Conservation (phyloP, 2,113 vertebrate species). For the Dromiciops gliroides region DNA sequence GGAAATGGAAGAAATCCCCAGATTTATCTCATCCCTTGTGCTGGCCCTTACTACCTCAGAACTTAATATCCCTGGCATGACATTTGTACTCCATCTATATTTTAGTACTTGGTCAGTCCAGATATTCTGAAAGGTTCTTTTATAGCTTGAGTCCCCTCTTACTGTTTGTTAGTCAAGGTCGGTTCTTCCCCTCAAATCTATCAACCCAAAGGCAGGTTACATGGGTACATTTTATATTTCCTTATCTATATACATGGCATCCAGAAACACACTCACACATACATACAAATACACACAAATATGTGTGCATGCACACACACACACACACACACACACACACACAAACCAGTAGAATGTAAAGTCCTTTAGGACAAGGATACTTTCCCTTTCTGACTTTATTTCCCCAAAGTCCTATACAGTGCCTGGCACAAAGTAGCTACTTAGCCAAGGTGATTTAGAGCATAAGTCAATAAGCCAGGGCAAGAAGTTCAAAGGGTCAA, state of each 20-base stretch:
- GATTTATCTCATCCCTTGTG: background rate
- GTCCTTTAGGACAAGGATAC: background rate
- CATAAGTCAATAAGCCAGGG: background rate
- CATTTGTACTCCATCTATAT: background rate
- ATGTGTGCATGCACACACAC: too few species aligned
- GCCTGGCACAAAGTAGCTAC: background rate
- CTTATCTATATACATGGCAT: background rate
- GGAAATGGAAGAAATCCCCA: background rate
- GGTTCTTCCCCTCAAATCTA: background rate
- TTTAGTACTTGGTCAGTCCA: background rate
- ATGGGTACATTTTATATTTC: background rate
- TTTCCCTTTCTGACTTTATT: background rate
- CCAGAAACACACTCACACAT: background rate
- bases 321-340: too few species aligned
- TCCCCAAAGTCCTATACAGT: background rate
- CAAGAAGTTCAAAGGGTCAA: background rate
- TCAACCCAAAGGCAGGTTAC: background rate
- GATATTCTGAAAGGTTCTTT: background rate
- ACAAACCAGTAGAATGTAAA: background rate
- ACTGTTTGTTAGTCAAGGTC: background rate
- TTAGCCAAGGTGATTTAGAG: background rate
- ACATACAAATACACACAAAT: too few species aligned
- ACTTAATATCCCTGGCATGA: background rate
- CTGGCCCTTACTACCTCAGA: background rate
- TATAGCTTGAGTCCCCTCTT: background rate